A percentile compares a stretch with the other conserved stretches of the same genome.
These are phyloP conservation scores for Ophion ellenae DNA, from an alignment of 2,888 invertebrate species.

Conservation along the genomic window DNA sequence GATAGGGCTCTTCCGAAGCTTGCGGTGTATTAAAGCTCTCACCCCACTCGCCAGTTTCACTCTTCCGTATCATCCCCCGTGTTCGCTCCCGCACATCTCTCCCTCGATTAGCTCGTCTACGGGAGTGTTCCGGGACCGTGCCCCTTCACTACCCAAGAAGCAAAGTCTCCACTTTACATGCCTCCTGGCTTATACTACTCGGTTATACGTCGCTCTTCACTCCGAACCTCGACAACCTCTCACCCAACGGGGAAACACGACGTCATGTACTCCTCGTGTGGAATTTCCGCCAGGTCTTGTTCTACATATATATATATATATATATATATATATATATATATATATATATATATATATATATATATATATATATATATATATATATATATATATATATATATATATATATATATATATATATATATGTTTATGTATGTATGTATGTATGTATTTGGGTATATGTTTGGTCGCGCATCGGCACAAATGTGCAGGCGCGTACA, in stretches of 20 bases:
- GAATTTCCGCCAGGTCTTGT: conserved; percentile 33
- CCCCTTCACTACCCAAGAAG: conserved; percentile 40
- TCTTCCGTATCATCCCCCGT: conserved; percentile 57
- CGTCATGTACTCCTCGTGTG: conserved; percentile 36
- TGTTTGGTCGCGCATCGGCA: no score
- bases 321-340: not conserved
- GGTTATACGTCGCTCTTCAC: conserved; percentile 31
- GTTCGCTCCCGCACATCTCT: conserved; percentile 39
- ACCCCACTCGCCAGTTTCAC: conserved; percentile 18
- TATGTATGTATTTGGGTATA: no score
- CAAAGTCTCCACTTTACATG: conserved; percentile 53
- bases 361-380: not conserved
- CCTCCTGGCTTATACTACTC: conserved; percentile 42
- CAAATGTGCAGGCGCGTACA: no score
- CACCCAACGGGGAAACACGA: conserved; percentile 32
- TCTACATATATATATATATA: not conserved
- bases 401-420: not conserved
- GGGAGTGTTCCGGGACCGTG: conserved; percentile 46
- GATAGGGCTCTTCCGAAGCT: conserved; percentile 37
- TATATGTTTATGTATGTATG: no score
- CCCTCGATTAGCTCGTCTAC: conserved; percentile 57
- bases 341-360: no score
- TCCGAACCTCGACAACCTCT: conserved; percentile 37
- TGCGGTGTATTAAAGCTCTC: conserved; percentile 41
- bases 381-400: not conserved